Conservation (phyloP, 2,113 vertebrate genomes). For the Takifugu flavidus region DNA sequence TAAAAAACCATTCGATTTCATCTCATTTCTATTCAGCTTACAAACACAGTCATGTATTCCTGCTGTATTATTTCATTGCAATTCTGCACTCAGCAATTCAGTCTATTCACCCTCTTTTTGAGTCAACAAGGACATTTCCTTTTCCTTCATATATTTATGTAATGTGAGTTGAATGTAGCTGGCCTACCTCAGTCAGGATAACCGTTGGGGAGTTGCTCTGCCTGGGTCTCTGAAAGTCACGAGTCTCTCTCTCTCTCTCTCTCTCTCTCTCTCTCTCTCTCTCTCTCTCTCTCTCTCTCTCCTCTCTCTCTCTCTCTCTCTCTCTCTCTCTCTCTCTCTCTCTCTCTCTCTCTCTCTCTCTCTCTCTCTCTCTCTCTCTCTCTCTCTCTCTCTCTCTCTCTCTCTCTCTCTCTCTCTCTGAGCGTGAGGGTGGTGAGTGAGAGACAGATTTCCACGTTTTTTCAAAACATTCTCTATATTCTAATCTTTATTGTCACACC, state of each 20-base stretch:
- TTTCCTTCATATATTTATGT: neutral
- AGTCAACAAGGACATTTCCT: neutral
- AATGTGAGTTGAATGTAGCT: slow-evolving; percentile 23
- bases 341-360: slow-evolving; percentile 41
- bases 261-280: slow-evolving; percentile 39
- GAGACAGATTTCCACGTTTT: no score
- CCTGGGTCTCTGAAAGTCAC: slow-evolving; percentile 59
- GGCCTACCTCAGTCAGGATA: slow-evolving; percentile 62
- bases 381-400: no score
- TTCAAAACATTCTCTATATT: no score
- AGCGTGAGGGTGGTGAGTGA: no score
- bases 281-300: slow-evolving; percentile 36
- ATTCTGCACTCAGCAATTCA: no score
- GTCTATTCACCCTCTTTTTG: neutral
- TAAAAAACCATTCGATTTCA: no score
- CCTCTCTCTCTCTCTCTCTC: slow-evolving; percentile 29
- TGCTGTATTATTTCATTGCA: neutral
- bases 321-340: slow-evolving; percentile 32
- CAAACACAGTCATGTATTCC: neutral
- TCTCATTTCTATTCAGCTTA: no score
- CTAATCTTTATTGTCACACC: no score
- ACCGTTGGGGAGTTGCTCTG: slow-evolving; percentile 51
- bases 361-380: slow-evolving; percentile 23
- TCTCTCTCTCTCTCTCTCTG: no score
- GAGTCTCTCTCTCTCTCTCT: slow-evolving; percentile 14